These are phyloP conservation scores for Esperia sulphurella DNA, from an alignment of 2,888 invertebrate species.

Conservation along the genomic window DNA sequence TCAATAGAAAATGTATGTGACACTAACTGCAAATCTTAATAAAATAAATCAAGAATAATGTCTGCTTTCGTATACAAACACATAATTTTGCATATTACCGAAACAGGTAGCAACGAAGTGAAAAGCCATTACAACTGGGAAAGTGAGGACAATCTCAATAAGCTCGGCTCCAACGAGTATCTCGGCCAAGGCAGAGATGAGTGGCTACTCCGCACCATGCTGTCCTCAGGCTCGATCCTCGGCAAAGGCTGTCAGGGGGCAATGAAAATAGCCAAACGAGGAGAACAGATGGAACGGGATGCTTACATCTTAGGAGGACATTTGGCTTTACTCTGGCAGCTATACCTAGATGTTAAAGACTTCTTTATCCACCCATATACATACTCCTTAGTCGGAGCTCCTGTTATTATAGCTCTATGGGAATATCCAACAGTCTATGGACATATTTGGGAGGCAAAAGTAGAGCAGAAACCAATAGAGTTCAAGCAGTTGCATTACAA, in stretches of 20 bases:
- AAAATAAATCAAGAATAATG: too few species aligned
- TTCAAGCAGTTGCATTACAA: constrained; percentile 60
- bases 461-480: constrained; percentile 48
- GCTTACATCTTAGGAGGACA: constrained; percentile 66
- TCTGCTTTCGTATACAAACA: too few species aligned
- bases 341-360: constrained; percentile 64
- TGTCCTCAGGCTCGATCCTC: constrained; percentile 61
- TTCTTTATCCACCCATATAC: constrained; percentile 64
- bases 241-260: constrained; percentile 69
- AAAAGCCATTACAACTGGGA: constrained; percentile 54
- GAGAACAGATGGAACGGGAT: constrained; percentile 45
- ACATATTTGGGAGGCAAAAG: constrained; percentile 46
- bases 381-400: constrained; percentile 61
- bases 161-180: constrained; percentile 57
- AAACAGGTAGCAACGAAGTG: constrained; percentile 37
- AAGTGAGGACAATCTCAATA: constrained; percentile 53
- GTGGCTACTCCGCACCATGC: constrained; percentile 60
- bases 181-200: constrained; percentile 65
- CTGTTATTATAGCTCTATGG: constrained; percentile 59
- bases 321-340: constrained; percentile 64
- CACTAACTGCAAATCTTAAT: too few species aligned
- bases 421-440: constrained; percentile 65
- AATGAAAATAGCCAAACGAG: constrained; percentile 55
- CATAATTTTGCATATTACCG: too few species aligned
- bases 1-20: too few species aligned